Conservation (phyloP, 2,113 vertebrate genomes). For the Solenodon paradoxus region DNA sequence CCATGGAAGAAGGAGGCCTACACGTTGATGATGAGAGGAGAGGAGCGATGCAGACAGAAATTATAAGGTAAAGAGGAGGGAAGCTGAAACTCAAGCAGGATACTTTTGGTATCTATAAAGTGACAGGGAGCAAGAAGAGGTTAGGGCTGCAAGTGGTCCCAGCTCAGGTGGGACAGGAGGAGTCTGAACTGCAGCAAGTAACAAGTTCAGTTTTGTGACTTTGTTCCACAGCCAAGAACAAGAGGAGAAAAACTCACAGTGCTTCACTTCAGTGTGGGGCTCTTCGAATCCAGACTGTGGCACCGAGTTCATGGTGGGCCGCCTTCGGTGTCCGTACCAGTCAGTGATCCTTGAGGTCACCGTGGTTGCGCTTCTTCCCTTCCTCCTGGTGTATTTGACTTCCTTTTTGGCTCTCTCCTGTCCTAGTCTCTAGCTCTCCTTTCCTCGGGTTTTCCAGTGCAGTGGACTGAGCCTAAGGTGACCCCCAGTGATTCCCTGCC, state of each 20-base stretch:
- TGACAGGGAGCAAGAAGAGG: background rate
- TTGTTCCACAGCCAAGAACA: background rate
- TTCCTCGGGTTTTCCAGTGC: background rate
- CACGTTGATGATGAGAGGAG: background rate
- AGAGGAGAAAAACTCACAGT: background rate
- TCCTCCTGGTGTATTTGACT: background rate
- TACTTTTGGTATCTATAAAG: background rate
- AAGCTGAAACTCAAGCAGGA: slow-evolving; percentile 1
- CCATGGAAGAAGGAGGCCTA: background rate
- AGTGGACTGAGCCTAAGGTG: background rate
- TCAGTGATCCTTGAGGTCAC: background rate
- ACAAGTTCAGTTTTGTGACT: background rate
- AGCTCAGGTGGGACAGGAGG: background rate
- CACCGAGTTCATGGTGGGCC: background rate
- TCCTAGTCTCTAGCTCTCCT: background rate
- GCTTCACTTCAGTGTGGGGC: background rate
- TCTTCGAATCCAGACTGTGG: background rate
- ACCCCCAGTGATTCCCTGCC: background rate
- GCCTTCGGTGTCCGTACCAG: background rate
- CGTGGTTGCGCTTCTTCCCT: background rate
- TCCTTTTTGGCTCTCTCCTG: background rate
- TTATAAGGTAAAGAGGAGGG: background rate
- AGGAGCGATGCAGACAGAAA: background rate
- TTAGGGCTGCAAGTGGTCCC: background rate
- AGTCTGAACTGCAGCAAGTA: background rate